Conservation (phyloP, 2,113 vertebrate genomes). For the Sminthopsis crassicaudata region DNA sequence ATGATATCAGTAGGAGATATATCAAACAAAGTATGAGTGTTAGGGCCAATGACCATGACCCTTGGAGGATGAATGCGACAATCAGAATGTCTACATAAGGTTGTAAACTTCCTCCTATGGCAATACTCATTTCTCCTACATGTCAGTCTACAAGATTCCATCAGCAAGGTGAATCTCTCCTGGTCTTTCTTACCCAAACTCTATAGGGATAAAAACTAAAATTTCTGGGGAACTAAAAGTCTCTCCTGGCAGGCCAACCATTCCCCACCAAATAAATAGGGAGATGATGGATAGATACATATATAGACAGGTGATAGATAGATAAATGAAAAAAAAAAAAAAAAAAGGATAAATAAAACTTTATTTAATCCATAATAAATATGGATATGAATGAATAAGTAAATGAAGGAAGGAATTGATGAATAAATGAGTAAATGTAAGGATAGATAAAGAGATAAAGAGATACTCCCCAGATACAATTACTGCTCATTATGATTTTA, state of each 20-base stretch:
- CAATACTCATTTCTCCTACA: neutral
- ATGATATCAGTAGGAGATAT: neutral
- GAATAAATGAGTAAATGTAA: neutral
- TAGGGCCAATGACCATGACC: neutral
- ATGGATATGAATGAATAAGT: neutral
- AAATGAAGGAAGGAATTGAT: neutral
- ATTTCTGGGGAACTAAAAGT: neutral
- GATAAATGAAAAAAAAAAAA: neutral
- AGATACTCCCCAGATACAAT: neutral
- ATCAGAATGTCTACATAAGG: neutral
- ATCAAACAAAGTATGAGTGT: neutral
- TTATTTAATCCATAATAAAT: too few species aligned
- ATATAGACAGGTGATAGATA: too few species aligned
- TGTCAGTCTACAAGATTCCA: neutral
- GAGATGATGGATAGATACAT: neutral
- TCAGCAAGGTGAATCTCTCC: neutral
- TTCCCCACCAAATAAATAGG: neutral
- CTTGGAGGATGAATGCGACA: neutral
- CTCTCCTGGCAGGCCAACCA: neutral
- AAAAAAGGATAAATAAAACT: too few species aligned
- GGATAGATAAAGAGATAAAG: neutral
- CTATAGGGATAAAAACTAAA: neutral
- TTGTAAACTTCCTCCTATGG: neutral
- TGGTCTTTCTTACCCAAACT: neutral
- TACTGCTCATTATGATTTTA: neutral